Evolutionary conservation across 2,113 vertebrate genomes (phyloP).

Genomic region (Dryoscopus gambensis): DNA sequence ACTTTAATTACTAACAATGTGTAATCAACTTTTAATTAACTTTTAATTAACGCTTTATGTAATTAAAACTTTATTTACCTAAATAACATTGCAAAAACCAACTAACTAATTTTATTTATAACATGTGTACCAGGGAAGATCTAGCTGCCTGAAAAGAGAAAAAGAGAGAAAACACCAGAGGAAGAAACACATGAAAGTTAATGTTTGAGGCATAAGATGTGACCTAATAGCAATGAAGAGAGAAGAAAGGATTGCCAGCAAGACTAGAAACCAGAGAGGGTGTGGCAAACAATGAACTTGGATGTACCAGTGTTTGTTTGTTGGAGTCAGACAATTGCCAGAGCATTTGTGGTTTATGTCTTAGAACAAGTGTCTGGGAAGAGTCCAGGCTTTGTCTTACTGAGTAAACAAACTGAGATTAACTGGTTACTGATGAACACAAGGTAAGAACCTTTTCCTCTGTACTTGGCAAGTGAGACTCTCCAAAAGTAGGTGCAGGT

Average conservation of each 20-base stretch:
- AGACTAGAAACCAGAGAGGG: not conserved
- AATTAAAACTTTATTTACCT: too few species aligned
- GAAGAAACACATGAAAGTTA: not conserved
- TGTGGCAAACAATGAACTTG: not conserved
- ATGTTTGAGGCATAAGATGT: not conserved
- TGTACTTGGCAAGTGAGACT: not conserved
- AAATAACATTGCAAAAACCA: too few species aligned
- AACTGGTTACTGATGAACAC: not conserved
- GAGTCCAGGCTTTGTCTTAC: not conserved
- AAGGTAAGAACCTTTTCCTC: not conserved
- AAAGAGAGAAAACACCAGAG: not conserved
- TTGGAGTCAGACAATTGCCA: not conserved
- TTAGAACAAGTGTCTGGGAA: constrained; percentile 20
- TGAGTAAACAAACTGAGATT: not conserved
- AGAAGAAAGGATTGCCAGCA: not conserved
- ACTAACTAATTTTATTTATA: too few species aligned
- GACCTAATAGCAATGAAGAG: not conserved
- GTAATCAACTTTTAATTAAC: too few species aligned
- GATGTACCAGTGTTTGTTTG: not conserved
- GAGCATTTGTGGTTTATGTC: constrained; percentile 11
- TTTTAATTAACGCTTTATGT: too few species aligned
- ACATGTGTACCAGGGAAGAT: not conserved
- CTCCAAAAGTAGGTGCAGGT: not conserved
- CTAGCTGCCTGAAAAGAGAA: not conserved
- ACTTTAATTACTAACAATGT: too few species aligned